These are phyloP conservation scores for Helicoverpa zea DNA, from an alignment of 1,140 invertebrate genomes.

Conservation along the genomic window DNA sequence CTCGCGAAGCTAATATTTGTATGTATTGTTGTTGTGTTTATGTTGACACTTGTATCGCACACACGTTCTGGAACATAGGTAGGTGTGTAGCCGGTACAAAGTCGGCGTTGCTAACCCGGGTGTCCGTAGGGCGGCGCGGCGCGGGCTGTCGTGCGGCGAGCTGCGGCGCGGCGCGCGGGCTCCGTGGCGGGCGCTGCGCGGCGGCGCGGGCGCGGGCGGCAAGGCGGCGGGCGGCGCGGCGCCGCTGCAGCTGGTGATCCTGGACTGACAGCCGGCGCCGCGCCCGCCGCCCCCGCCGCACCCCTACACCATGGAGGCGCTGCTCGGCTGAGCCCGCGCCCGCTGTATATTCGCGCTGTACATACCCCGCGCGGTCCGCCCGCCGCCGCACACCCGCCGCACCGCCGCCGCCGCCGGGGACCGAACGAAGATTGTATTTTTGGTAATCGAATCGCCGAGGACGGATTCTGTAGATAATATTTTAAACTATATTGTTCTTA, in stretches of 20 bases:
- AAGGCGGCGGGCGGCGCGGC: slow-evolving; percentile 60
- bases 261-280: slow-evolving; percentile 89
- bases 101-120: background rate
- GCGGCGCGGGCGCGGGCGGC: slow-evolving; percentile 88
- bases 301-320: slow-evolving; percentile 89
- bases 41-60: no score
- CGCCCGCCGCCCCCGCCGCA: slow-evolving; percentile 77
- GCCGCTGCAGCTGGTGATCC: slow-evolving; percentile 89
- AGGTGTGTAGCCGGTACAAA: no score
- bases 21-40: no score
- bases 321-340: slow-evolving; percentile 85
- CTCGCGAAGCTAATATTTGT: no score
- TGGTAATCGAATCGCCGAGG: slow-evolving; percentile 84
- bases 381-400: background rate
- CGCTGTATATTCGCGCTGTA: slow-evolving; percentile 40
- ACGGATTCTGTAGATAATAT: slow-evolving; percentile 86
- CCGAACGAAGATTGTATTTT: slow-evolving; percentile 82
- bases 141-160: slow-evolving; percentile 93
- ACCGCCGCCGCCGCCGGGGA: slow-evolving; percentile 27
- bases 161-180: slow-evolving; percentile 95
- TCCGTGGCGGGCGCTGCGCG: slow-evolving; percentile 93
- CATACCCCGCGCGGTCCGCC: slow-evolving; percentile 35
- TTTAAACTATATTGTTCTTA: slow-evolving; percentile 86
- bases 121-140: slow-evolving; percentile 91
- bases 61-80: no score